Base-by-base conservation (phyloP, 1,140 invertebrate species). In the Drosophila kepulauana region DNA sequence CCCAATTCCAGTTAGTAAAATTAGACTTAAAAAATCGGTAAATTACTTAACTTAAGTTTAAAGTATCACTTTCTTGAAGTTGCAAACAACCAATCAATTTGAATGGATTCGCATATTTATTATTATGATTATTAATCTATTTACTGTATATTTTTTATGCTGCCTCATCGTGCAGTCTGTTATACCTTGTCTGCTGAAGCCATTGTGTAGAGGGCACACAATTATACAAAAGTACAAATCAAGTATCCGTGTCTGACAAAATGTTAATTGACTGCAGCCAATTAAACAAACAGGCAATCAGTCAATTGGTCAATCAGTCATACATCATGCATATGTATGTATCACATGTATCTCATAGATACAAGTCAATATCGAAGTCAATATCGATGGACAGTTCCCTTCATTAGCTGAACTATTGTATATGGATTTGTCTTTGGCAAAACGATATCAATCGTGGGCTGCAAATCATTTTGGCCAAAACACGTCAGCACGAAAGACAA, bases 241-340 rank as follows among this genome's bases (percentile, higher is more conserved):
- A 67, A 67, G 64, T 67, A 38, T 67, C 51, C 64, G 58, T 63
- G 67, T 70, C 68, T 6, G 35, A 71, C 69, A 72, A 57, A 63
- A 62, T 59, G 57, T 74, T 74, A 69, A 69, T 69, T 57, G 45
- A 68, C 57, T 49, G 56, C 71, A 38, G 51, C 28, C 66, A 62
- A 74, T 41, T 56, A 46, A 35, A 54, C 65, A 69, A 75, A 48
- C 56, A 38, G 11, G 5, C 64, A 66, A 58, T 63, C 76, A 65
- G 10, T 64, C 66, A 78, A 77, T 78, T 54, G 54, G 20, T 65
- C 46, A 63, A 58, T 77, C 57, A 41, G 45, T 70, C 61, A 76
- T 72, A 30, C 11, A 45, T 30, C 51, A 65, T 25, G 41, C 4
- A 30, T 13, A 16, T n/a, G 8, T 16, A 64, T 58, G 20, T 41